A percentile compares a stretch with the other conserved stretches of the same genome.
These are phyloP conservation scores for Mirounga angustirostris DNA, from an alignment of 2,113 vertebrate genomes.

Conservation along the genomic window DNA sequence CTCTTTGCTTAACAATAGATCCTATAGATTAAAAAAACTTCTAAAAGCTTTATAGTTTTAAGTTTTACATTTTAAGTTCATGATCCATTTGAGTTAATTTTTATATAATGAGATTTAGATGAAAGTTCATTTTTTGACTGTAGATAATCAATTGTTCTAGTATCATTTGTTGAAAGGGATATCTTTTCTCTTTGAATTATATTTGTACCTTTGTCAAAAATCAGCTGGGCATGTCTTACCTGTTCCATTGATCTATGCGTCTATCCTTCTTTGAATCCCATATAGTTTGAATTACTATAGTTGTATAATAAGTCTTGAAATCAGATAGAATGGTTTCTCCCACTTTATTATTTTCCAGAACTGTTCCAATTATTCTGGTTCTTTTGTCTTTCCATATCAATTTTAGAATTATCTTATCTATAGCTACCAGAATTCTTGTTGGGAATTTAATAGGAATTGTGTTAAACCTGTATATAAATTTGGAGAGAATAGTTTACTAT, in stretches of 20 bases:
- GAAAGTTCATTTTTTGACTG: not conserved
- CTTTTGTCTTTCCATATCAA: not conserved
- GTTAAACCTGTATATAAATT: not conserved
- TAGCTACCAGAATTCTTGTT: not conserved
- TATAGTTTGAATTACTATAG: not conserved
- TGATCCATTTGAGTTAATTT: not conserved
- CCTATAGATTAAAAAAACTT: not conserved
- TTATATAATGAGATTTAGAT: not conserved
- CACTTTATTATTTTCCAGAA: not conserved
- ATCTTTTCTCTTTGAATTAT: not conserved
- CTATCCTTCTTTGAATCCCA: not conserved
- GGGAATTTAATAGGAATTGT: not conserved
- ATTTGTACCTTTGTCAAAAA: not conserved
- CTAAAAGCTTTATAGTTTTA: not conserved
- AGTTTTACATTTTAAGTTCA: not conserved
- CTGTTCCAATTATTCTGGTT: not conserved
- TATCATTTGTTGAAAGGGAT: not conserved
- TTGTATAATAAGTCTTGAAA: not conserved
- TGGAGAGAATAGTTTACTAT: not conserved
- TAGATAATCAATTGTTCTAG: not conserved
- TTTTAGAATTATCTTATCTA: slow-evolving; percentile 13
- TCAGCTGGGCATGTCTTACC: not conserved
- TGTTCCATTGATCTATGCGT: not conserved
- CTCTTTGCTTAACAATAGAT: not conserved
- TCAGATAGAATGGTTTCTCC: not conserved